phyloP scores from a whole-genome alignment of 1,140 invertebrate genomes.

The Drosophila auraria region DNA sequence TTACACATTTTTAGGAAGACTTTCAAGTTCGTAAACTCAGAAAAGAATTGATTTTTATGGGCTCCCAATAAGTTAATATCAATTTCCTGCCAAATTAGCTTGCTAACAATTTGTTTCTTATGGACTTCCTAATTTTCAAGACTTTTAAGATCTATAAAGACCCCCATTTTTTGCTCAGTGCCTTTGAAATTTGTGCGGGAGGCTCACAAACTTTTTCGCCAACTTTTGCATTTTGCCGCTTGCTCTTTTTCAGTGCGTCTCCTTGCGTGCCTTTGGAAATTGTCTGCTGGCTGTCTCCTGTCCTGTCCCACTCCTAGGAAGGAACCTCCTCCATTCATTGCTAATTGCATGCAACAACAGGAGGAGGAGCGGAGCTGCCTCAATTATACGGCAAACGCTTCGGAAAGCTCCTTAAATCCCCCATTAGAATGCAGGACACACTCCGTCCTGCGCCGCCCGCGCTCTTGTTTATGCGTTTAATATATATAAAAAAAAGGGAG shows the following conservation, averaged over 20 bases:
- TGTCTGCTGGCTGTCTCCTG: conserved; percentile 14
- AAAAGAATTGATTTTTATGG: too few relatives aligned
- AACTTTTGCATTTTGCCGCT: conserved; percentile 50
- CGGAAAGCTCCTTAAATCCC: conserved; percentile 28
- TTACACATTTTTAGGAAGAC: too few relatives aligned
- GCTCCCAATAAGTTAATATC: too few relatives aligned
- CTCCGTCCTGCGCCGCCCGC: background rate
- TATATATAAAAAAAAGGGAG: conserved; percentile 40
- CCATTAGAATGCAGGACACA: conserved; percentile 55
- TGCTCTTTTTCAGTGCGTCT: conserved; percentile 26
- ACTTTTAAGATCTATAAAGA: too few relatives aligned
- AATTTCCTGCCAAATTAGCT: too few relatives aligned
- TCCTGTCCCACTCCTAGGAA: background rate
- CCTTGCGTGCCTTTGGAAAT: conserved; percentile 1
- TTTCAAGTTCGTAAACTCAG: too few relatives aligned
- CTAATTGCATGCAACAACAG: conserved; percentile 73
- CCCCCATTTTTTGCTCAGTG: background rate
- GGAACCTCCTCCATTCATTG: conserved; percentile 37
- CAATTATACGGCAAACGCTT: conserved; percentile 62
- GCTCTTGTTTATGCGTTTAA: conserved; percentile 77
- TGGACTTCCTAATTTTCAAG: too few relatives aligned
- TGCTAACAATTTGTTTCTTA: too few relatives aligned
- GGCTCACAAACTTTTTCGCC: conserved; percentile 29
- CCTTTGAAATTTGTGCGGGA: background rate
- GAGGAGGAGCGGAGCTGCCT: conserved; percentile 20